Evolutionary conservation across 2,113 vertebrate genomes (phyloP), one percentile per base, ranked within the genome.

Genomic region (Protomyctophum bolini): DNA sequence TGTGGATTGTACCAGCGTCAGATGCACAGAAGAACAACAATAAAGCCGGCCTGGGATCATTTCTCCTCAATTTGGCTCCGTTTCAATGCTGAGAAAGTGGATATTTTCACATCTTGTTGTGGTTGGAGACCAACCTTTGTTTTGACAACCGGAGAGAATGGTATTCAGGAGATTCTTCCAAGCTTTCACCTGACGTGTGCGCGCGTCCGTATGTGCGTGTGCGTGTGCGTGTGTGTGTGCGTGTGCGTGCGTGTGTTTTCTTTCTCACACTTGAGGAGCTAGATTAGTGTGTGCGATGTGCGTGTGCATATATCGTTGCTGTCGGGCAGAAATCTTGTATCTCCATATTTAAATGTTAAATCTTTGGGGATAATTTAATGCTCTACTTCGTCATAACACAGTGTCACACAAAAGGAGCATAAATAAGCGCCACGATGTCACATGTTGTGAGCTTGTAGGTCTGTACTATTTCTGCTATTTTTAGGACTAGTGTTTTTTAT

Each of bases 71-170:
- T 88, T 83, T 85, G 83, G 83, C 86, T 70, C n/a, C n/a, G 6
- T 83, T 70, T 85, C 84, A 79, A 70, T 59, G 60, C 65, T 60
- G 83, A 76, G 85, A 90, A 84, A 88, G 82, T 80, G 80, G 83
- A 86, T 84, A 81, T 86, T 83, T 90, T 81, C 75, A 87, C 80
- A 87, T 80, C 69, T 41, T 90, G 88, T 90, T 91, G 87, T 90
- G 85, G 86, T 87, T 90, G 83, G 85, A 91, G 77, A 91, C 85
- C 70, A 21, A 50, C 74, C 60, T 77, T 80, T 92, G 86, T 86
- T 92, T 90, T 91, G 90, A 90, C 88, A 65, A 91, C 84, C 74
- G 77, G 79, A 79, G 73, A 63, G 74, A 85, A 73, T 15, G 81
- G 69, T 79, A 81, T 86, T 85, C 73, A 68, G 15, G 59, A 82